Percentiles rank a stretch among this genome's conserved stretches.
Conservation (phyloP, 2,113 vertebrate species). For the Elephas maximus region DNA sequence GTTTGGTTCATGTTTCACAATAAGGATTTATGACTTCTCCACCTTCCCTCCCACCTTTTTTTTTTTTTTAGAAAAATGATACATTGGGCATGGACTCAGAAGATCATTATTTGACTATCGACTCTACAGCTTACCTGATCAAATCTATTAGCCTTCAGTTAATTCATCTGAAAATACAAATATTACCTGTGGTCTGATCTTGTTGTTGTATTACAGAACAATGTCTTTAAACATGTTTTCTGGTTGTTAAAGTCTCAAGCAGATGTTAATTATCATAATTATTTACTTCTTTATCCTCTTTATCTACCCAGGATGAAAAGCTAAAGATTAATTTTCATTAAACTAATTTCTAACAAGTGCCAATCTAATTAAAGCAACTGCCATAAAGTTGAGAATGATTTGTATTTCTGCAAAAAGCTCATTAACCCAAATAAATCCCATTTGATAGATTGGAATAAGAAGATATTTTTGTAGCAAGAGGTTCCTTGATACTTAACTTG, state of each 20-base stretch:
- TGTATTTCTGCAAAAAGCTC: not conserved
- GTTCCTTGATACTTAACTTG: not conserved
- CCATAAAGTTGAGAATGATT: not conserved
- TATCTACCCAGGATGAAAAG: not conserved
- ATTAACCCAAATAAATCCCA: not conserved
- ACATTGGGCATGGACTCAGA: too few relatives aligned
- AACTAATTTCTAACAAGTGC: not conserved
- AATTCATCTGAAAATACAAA: not conserved
- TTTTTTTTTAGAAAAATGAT: not conserved
- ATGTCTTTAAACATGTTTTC: not conserved
- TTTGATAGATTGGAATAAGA: not conserved
- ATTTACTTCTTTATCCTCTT: not conserved
- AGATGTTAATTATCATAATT: not conserved
- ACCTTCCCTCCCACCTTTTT: not conserved
- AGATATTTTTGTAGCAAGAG: not conserved
- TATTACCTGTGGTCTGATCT: fast-evolving
- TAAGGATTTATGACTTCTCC: not conserved
- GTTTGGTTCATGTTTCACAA: fast-evolving
- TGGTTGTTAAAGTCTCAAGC: not conserved
- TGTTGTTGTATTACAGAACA: not conserved
- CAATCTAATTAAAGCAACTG: not conserved
- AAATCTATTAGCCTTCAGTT: fast-evolving
- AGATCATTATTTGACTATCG: too few relatives aligned
- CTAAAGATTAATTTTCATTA: not conserved
- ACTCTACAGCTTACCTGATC: not conserved